A percentile compares a stretch with the other conserved stretches of the same genome.
phyloP scores from a whole-genome alignment of 2,797 vertebrate genomes.

The Poecilia gillii region DNA sequence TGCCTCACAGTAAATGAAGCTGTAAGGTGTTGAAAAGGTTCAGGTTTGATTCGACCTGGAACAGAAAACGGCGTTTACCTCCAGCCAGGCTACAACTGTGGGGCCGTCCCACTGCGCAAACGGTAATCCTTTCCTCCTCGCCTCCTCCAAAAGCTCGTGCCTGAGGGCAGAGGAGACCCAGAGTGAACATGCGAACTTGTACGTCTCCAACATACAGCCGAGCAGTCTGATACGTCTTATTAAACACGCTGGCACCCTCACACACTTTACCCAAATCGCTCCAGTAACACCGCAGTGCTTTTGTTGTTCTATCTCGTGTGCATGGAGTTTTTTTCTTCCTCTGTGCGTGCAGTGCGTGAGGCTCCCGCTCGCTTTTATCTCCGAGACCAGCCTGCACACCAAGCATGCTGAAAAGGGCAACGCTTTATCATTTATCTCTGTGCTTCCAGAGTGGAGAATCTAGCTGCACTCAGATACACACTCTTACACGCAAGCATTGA shows the following conservation, averaged over 20 bases:
- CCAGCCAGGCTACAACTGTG: slow-evolving; percentile 95
- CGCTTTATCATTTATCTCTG: slow-evolving; percentile 46
- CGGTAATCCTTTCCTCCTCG: slow-evolving; percentile 94
- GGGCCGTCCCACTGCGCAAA: slow-evolving; percentile 98
- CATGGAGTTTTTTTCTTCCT: neutral
- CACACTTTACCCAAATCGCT: slow-evolving; percentile 24
- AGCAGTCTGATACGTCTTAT: slow-evolving; percentile 14
- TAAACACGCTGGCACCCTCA: slow-evolving; percentile 18
- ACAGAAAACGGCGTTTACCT: slow-evolving; percentile 77
- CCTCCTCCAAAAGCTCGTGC: slow-evolving; percentile 97
- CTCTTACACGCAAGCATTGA: neutral
- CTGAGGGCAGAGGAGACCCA: slow-evolving; percentile 74
- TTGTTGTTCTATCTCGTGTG: slow-evolving; percentile 6
- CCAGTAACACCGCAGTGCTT: neutral
- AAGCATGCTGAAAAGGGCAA: slow-evolving; percentile 39
- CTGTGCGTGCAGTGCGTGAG: neutral
- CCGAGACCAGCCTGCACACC: slow-evolving; percentile 31
- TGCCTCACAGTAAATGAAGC: neutral
- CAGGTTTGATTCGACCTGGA: neutral
- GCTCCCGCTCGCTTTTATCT: slow-evolving; percentile 46
- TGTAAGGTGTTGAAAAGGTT: neutral
- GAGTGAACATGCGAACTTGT: slow-evolving; percentile 16
- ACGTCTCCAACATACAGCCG: slow-evolving; percentile 28
- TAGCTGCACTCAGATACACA: slow-evolving; percentile 7
- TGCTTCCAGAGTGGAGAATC: slow-evolving; percentile 7